A percentile compares a stretch with the other conserved stretches of the same genome.
phyloP scores from a whole-genome alignment of 2,113 vertebrate species.

The Eudorcas thomsonii region DNA sequence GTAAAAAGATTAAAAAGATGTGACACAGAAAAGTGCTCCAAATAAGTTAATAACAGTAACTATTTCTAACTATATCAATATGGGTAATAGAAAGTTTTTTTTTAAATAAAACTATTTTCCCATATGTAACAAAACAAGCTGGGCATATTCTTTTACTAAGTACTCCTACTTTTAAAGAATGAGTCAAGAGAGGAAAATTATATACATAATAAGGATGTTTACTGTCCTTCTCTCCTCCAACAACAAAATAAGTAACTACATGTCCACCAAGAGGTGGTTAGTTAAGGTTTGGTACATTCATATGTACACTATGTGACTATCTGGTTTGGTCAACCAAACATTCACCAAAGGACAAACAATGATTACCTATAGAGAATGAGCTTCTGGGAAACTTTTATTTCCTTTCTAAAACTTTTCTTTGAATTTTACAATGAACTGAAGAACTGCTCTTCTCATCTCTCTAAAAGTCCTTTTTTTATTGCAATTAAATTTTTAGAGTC shows the following conservation, averaged over 20 bases:
- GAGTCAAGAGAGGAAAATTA: slow-evolving; percentile 11
- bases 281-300: background rate
- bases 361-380: background rate
- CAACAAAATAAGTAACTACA: slow-evolving; percentile 13
- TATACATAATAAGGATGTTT: background rate
- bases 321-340: background rate
- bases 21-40: background rate
- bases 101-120: background rate
- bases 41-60: background rate
- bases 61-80: slow-evolving; percentile 19
- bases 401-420: slow-evolving; percentile 9
- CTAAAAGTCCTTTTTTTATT: background rate
- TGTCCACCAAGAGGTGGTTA: background rate
- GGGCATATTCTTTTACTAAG: slow-evolving; percentile 3
- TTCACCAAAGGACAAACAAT: background rate
- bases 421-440: background rate
- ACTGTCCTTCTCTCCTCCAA: background rate
- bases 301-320: background rate
- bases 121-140: background rate
- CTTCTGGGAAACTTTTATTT: background rate
- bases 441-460: background rate
- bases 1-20: background rate
- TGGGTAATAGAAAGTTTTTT: background rate
- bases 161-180: background rate
- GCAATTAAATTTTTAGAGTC: background rate